Percentiles rank a stretch among this genome's conserved stretches.
Evolutionary conservation across 2,888 invertebrate species (phyloP).

Genomic region (Ceramica pisi): DNA sequence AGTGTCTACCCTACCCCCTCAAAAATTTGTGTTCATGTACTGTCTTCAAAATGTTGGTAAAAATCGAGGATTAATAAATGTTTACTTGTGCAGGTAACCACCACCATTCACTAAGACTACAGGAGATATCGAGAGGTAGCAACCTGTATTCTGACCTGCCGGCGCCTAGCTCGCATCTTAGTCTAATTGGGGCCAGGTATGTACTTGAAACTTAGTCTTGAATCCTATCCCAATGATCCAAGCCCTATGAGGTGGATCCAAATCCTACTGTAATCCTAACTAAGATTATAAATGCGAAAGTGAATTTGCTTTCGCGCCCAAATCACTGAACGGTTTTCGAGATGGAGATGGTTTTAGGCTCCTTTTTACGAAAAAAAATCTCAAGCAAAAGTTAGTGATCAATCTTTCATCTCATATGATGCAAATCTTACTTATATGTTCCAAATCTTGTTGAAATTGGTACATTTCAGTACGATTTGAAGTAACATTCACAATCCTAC

Average conservation of each 20-base stretch:
- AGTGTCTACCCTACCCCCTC: no score
- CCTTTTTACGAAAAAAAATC: no score
- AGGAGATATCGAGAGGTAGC: slow-evolving; percentile 92
- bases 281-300: no score
- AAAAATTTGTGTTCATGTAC: no score
- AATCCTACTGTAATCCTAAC: no score
- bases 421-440: background rate
- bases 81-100: slow-evolving; percentile 75
- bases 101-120: slow-evolving; percentile 85
- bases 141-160: slow-evolving; percentile 96
- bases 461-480: no score
- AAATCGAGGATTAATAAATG: background rate
- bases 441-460: background rate
- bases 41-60: background rate
- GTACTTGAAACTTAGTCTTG: background rate
- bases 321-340: no score
- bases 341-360: no score
- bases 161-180: slow-evolving; percentile 92
- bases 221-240: background rate
- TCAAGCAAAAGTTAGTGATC: no score
- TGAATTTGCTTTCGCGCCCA: no score
- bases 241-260: no score
- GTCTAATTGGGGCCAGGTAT: slow-evolving; percentile 89
- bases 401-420: no score
- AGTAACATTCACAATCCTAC: background rate